These are phyloP conservation scores for Heliothis virescens DNA, from an alignment of 1,140 invertebrate genomes.

Conservation along the genomic window DNA sequence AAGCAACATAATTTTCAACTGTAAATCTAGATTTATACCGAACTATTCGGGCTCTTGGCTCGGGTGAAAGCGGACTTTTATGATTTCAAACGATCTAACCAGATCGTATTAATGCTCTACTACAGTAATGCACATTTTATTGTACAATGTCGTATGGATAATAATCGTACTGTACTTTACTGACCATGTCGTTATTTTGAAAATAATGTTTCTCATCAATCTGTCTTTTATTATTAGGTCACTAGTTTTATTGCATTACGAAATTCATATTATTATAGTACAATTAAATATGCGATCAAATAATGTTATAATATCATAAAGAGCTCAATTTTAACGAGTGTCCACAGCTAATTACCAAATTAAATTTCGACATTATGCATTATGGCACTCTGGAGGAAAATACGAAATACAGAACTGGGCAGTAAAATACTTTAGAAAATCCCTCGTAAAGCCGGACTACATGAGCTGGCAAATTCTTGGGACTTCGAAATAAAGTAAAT, in stretches of 20 bases:
- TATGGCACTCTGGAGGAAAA: conserved; percentile 23
- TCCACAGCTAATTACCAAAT: conserved; percentile 32
- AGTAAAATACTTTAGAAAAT: conserved; percentile 8
- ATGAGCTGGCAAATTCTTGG: background rate
- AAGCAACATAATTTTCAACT: conserved; percentile 33
- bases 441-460: background rate
- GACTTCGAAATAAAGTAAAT: conserved; percentile 19
- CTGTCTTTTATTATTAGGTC: conserved; percentile 6
- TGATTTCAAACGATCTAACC: conserved; percentile 10
- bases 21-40: background rate
- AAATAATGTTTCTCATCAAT: conserved; percentile 3
- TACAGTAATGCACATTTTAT: conserved; percentile 10
- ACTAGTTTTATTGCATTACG: conserved; percentile 3
- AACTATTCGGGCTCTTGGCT: conserved; percentile 17
- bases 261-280: background rate
- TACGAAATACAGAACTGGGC: background rate
- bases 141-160: background rate
- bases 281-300: too few species aligned
- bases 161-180: background rate
- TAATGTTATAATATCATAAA: background rate
- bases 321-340: conserved; percentile 9
- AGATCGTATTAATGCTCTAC: background rate
- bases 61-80: conserved; percentile 28
- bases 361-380: conserved; percentile 24
- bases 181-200: background rate